These are phyloP conservation scores for Megathymus violae DNA, from an alignment of 1,140 invertebrate genomes.

Conservation along the genomic window DNA sequence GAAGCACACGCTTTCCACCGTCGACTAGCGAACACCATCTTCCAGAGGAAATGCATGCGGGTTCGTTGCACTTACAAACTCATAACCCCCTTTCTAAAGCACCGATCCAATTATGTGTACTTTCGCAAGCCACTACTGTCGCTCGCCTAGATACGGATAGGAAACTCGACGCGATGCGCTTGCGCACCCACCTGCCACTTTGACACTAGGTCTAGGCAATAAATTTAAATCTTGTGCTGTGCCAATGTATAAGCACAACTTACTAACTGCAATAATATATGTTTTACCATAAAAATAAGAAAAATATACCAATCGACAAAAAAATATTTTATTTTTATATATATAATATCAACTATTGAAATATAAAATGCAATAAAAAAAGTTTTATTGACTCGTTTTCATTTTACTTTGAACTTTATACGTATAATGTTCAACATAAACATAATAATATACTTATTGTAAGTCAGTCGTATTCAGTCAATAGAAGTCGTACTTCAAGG, in stretches of 20 bases:
- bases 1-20: constrained; percentile 76
- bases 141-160: constrained; percentile 82
- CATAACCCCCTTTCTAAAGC: constrained; percentile 83
- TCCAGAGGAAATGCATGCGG: constrained; percentile 78
- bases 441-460: too few species aligned
- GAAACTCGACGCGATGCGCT: constrained; percentile 72
- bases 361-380: background rate
- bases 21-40: constrained; percentile 67
- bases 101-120: constrained; percentile 83
- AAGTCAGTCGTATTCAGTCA: too few species aligned
- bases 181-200: constrained; percentile 62
- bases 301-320: too few species aligned
- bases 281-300: too few species aligned
- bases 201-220: constrained; percentile 31
- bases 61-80: constrained; percentile 82
- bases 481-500: constrained; percentile 52
- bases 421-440: too few species aligned
- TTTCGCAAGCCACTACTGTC: constrained; percentile 82
- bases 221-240: constrained; percentile 13
- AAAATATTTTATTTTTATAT: too few species aligned
- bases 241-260: constrained; percentile 4
- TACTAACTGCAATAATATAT: too few species aligned
- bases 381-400: too few species aligned
- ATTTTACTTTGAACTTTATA: too few species aligned
- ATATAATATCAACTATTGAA: too few species aligned